Base-by-base conservation (phyloP, 1,140 invertebrate species). In the Pogonognathellus flavescens region DNA sequence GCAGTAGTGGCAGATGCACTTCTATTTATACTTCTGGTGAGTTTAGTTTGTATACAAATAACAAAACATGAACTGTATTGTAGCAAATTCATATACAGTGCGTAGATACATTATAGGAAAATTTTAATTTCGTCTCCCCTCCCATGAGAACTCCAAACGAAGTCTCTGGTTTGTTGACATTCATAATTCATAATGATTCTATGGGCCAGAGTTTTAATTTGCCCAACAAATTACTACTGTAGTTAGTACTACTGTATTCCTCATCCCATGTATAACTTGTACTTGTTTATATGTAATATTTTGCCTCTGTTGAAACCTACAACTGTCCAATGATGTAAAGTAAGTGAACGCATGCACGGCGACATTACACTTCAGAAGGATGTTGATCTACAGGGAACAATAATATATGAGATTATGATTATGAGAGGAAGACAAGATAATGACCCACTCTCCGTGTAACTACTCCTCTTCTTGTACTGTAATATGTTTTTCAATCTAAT, bases 151-250 rank as follows among this genome's bases (percentile, higher is more conserved):
- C 70, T 76, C 14, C 25, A 25, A 41, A n/a, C 11, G 2, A 14
- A 50, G 10, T 16, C 25, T 25, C 31, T 31, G 70, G 14, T 76
- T 41, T 76, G 70, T 76, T 76, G 66, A 70, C 66, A 31, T 76
- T 76, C 25, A 76, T 76, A 76, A 76, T 31, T 76, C 16, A 76
- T 49, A 76, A 31, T 76, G 70, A 76, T 76, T 31, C 70, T 76
- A 25, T n/a, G 16, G 41, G 70, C 70, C 16, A 76, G 70, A n/a
- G 70, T 31, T 76, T 76, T 76, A 76, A 76, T 76, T 76, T 76
- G 70, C 70, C 25, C 31, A 76, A 76, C 70, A 76, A 76, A 76
- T 76, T 76, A 76, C 31, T n/a, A 76, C 70, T 76, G 62, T 66
- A 25, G 6, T 20, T 60, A 18, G 59, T 9, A 6, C 31, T 41